phyloP scores from a whole-genome alignment of 2,888 invertebrate genomes.

The Meliscaeva auricollis region DNA sequence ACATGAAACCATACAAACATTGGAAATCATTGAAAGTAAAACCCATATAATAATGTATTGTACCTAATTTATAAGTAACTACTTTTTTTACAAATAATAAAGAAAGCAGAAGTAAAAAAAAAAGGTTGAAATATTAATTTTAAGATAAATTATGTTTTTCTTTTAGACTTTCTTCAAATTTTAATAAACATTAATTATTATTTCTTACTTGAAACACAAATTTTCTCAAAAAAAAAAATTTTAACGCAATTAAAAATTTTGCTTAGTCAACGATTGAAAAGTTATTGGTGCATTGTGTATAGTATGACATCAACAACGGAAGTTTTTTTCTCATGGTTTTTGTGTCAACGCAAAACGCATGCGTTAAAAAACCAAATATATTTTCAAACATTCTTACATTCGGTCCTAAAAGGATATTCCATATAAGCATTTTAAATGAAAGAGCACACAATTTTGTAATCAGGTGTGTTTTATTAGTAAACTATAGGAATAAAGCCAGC shows the following conservation, averaged over 20 bases:
- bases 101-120: too few relatives aligned
- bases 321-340: conserved; percentile 54
- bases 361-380: conserved; percentile 32
- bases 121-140: too few relatives aligned
- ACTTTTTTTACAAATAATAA: too few relatives aligned
- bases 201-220: conserved; percentile 57
- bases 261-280: conserved; percentile 59
- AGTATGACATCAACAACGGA: conserved; percentile 72
- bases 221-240: conserved; percentile 26
- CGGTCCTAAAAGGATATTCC: neutral
- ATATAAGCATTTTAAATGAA: conserved; percentile 4
- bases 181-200: neutral
- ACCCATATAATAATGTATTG: neutral
- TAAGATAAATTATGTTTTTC: neutral
- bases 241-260: conserved; percentile 31
- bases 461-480: too few relatives aligned
- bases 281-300: conserved; percentile 48
- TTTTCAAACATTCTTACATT: neutral
- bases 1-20: conserved; percentile 12
- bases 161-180: neutral
- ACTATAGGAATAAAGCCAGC: too few relatives aligned
- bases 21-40: neutral
- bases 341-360: conserved; percentile 43
- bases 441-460: too few relatives aligned
- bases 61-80: neutral